phyloP scores from a whole-genome alignment of 2,888 invertebrate genomes.

The Acleris emargana region DNA sequence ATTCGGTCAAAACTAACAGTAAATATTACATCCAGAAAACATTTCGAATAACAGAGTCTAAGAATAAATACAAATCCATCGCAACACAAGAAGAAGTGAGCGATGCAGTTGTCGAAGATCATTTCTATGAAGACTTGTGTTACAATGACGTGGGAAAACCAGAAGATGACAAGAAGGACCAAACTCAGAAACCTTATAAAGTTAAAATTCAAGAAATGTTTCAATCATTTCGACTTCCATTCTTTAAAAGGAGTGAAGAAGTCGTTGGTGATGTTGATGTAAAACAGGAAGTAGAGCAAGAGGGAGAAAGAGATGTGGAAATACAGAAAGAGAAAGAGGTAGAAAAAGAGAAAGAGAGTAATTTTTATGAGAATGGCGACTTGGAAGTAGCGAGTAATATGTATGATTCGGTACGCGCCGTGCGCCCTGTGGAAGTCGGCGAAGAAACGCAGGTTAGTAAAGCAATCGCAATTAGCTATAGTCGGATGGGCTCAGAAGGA shows the following conservation, averaged over 20 bases:
- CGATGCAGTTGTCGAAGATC: conserved; percentile 66
- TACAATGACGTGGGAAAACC: conserved; percentile 61
- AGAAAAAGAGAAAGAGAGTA: conserved; percentile 41
- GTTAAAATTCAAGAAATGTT: conserved; percentile 73
- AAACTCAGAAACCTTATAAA: conserved; percentile 57
- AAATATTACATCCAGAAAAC: conserved; percentile 59
- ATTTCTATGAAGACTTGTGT: conserved; percentile 75
- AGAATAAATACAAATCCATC: conserved; percentile 66
- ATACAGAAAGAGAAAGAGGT: conserved; percentile 38
- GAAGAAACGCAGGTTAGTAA: conserved; percentile 44
- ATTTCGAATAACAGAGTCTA: conserved; percentile 57
- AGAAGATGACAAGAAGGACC: conserved; percentile 40
- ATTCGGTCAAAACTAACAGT: conserved; percentile 67
- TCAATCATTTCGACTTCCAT: conserved; percentile 70
- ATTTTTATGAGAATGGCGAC: conserved; percentile 68
- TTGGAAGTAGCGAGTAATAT: conserved; percentile 60
- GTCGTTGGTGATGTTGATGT: conserved; percentile 36
- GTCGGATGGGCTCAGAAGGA: no score
- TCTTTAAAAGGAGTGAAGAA: conserved; percentile 63
- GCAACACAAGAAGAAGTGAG: conserved; percentile 58
- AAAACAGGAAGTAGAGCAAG: conserved; percentile 30
- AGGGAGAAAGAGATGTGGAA: conserved; percentile 43
- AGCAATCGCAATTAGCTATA: no score
- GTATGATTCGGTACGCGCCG: conserved; percentile 72
- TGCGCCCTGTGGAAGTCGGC: conserved; percentile 39